These are phyloP conservation scores for Adrianichthys oophorus DNA, from an alignment of 2,797 vertebrate genomes.

Conservation along the genomic window DNA sequence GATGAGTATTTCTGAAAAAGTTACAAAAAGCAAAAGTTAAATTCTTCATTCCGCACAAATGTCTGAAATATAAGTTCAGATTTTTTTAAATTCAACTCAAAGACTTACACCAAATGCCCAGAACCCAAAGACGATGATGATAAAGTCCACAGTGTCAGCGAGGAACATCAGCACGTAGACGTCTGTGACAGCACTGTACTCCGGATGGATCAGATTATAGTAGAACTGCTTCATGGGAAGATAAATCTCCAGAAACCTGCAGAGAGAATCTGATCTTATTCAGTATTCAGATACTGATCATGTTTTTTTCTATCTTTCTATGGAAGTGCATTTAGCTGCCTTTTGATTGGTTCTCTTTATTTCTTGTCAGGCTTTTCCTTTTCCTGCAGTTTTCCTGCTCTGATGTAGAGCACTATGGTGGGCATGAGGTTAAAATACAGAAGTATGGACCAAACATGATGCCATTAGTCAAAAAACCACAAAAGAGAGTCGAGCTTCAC, in stretches of 20 bases:
- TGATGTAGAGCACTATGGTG: neutral
- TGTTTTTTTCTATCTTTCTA: no score
- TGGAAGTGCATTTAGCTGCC: no score
- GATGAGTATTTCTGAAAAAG: conserved; percentile 91
- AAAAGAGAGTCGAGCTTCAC: neutral
- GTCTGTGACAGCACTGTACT: conserved; percentile 97
- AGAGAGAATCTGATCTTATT: neutral
- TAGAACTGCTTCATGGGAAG: conserved; percentile 94
- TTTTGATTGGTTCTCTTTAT: neutral
- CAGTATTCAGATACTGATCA: no score
- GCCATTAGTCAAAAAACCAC: conserved; percentile 1
- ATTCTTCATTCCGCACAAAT: neutral
- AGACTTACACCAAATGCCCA: conserved; percentile 95
- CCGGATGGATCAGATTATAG: conserved; percentile 95
- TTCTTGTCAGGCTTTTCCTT: neutral
- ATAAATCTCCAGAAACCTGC: conserved; percentile 88
- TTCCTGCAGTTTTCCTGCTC: neutral
- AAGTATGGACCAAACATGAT: neutral
- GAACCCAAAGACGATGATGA: conserved; percentile 98
- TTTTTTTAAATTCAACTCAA: neutral
- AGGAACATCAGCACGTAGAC: conserved; percentile 99
- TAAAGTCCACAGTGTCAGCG: conserved; percentile 95
- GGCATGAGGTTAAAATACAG: neutral
- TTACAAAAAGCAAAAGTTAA: neutral
- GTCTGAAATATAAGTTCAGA: neutral